phyloP scores from a whole-genome alignment of 2,888 invertebrate genomes.

The Acheta domesticus region DNA sequence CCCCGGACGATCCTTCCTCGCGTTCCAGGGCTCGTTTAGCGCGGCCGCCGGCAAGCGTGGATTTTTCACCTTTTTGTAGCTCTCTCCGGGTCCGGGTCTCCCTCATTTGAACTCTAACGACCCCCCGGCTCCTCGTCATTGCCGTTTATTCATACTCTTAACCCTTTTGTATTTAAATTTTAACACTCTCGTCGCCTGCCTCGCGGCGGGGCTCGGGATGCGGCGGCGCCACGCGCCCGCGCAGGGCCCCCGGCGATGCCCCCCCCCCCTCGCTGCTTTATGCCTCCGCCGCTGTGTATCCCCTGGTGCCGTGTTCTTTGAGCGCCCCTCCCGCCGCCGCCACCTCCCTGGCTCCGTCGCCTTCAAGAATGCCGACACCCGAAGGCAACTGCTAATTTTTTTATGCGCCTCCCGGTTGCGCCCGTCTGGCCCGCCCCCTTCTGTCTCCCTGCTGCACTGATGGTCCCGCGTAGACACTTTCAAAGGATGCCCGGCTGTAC shows the following conservation, averaged over 20 bases:
- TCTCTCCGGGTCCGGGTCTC: not conserved
- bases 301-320: not conserved
- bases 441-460: no score
- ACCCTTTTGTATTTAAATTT: not conserved
- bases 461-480: no score
- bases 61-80: not conserved
- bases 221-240: not conserved
- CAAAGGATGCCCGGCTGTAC: no score
- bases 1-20: not conserved
- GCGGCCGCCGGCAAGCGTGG: not conserved
- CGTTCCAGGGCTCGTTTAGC: slow-evolving; percentile 6
- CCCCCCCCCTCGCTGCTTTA: not conserved
- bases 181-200: not conserved
- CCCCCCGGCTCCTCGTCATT: slow-evolving; percentile 2
- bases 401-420: no score
- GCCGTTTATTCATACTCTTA: slow-evolving; percentile 9
- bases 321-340: no score
- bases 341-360: no score
- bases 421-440: no score
- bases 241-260: not conserved
- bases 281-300: not conserved
- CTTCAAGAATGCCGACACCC: no score
- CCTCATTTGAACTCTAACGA: slow-evolving; percentile 1
- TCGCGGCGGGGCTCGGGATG: not conserved
- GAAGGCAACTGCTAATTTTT: no score